phyloP scores from a whole-genome alignment of 2,888 invertebrate genomes.

The Hydriomena furcata region DNA sequence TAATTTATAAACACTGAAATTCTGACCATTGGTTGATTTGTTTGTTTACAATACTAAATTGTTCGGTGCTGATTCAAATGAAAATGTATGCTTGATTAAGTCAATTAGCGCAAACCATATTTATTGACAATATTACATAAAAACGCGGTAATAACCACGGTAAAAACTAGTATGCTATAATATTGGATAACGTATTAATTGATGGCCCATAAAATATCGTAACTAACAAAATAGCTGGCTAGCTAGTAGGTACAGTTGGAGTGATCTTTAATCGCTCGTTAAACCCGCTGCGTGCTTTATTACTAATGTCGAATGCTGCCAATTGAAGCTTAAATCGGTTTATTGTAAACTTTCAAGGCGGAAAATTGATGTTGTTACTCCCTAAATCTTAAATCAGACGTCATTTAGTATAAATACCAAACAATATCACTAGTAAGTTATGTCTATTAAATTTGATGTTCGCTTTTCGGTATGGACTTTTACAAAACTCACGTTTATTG shows the following conservation, averaged over 20 bases:
- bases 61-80: no score
- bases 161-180: conserved; percentile 31
- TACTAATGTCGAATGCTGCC: conserved; percentile 36
- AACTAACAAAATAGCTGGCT: conserved; percentile 48
- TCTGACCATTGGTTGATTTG: no score
- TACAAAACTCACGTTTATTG: no score
- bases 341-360: conserved; percentile 33
- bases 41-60: no score
- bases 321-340: conserved; percentile 33
- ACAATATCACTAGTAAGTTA: neutral
- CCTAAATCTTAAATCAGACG: conserved; percentile 6
- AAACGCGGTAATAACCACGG: neutral
- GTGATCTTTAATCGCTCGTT: conserved; percentile 59
- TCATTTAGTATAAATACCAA: neutral
- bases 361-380: conserved; percentile 28
- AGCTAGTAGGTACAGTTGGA: conserved; percentile 43
- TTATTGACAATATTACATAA: no score
- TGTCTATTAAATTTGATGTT: no score
- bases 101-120: no score
- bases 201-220: conserved; percentile 51
- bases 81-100: no score
- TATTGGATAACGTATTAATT: conserved; percentile 49
- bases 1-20: no score
- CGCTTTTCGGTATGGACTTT: no score
- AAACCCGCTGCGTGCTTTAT: conserved; percentile 49